These are phyloP conservation scores for Troides oblongomaculatus DNA, from an alignment of 2,888 invertebrate genomes.

Conservation along the genomic window DNA sequence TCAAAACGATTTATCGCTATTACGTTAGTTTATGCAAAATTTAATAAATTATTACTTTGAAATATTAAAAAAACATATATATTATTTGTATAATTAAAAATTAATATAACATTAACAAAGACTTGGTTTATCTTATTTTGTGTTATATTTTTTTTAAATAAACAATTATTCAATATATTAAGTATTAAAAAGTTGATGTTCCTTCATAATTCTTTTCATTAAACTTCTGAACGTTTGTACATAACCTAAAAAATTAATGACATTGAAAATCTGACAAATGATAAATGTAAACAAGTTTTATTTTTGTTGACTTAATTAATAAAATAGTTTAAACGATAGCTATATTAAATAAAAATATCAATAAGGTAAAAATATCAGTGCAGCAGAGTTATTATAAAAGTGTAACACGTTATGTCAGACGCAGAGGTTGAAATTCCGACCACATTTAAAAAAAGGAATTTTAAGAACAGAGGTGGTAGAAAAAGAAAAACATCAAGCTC, in stretches of 20 bases:
- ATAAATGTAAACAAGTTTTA: not conserved
- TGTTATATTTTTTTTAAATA: not conserved
- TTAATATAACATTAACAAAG: not conserved
- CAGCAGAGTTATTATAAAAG: too few relatives aligned
- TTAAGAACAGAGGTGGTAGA: slow-evolving; percentile 80
- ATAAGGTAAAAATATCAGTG: too few relatives aligned
- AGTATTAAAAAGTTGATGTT: too few relatives aligned
- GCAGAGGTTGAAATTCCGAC: slow-evolving; percentile 56
- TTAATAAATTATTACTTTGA: too few relatives aligned
- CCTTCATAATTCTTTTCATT: not conserved
- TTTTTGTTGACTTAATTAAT: too few relatives aligned
- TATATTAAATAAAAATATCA: too few relatives aligned
- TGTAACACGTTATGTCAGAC: slow-evolving; percentile 52
- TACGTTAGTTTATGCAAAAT: too few relatives aligned
- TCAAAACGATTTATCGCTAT: too few relatives aligned
- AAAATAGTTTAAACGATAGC: too few relatives aligned
- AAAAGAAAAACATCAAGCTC: slow-evolving; percentile 82
- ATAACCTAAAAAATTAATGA: slow-evolving; percentile 9
- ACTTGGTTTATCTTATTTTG: too few relatives aligned
- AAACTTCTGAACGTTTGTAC: not conserved
- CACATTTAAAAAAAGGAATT: slow-evolving; percentile 84
- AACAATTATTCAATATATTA: not conserved
- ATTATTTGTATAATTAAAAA: not conserved
- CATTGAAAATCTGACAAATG: slow-evolving; percentile 4
- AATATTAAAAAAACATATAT: not conserved